Conservation (phyloP, 2,113 vertebrate species). For the Albula goreensis region DNA sequence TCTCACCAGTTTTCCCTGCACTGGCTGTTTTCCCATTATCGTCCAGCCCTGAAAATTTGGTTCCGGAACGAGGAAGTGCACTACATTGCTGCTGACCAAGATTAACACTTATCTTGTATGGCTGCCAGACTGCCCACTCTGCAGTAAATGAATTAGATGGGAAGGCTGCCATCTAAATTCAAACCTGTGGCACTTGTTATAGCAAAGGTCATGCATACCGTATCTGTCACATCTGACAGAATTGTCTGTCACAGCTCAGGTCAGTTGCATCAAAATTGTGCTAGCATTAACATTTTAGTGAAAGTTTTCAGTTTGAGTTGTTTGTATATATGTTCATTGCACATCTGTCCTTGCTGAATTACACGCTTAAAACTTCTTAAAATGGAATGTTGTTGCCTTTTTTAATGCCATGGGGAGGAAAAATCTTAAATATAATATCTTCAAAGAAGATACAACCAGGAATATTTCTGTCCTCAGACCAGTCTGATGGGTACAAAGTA, state of each 20-base stretch:
- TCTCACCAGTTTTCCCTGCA: slow-evolving; percentile 51
- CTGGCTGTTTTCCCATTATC: slow-evolving; percentile 58
- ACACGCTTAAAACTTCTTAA: not conserved
- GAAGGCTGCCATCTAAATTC: slow-evolving; percentile 51
- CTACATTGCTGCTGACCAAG: slow-evolving; percentile 64
- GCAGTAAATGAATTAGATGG: slow-evolving; percentile 65
- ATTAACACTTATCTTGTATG: slow-evolving; percentile 72
- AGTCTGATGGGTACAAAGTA: not conserved
- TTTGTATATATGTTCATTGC: not conserved
- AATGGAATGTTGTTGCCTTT: not conserved
- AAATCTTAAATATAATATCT: not conserved
- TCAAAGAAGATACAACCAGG: not conserved
- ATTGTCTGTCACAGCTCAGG: slow-evolving; percentile 7
- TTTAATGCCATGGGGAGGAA: not conserved
- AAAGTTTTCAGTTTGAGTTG: not conserved
- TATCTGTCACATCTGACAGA: slow-evolving; percentile 19
- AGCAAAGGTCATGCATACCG: slow-evolving; percentile 5
- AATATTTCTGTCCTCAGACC: not conserved
- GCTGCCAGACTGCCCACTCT: slow-evolving; percentile 64
- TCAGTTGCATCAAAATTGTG: slow-evolving; percentile 14
- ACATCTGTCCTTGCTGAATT: not conserved
- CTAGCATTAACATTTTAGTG: not conserved
- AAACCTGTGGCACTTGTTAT: slow-evolving; percentile 48
- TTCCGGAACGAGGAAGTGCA: slow-evolving; percentile 56
- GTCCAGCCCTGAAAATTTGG: slow-evolving; percentile 52